Evolutionary conservation across 2,113 vertebrate species (phyloP), one percentile per base, ranked within the genome.

Genomic region (Orycteropus afer): DNA sequence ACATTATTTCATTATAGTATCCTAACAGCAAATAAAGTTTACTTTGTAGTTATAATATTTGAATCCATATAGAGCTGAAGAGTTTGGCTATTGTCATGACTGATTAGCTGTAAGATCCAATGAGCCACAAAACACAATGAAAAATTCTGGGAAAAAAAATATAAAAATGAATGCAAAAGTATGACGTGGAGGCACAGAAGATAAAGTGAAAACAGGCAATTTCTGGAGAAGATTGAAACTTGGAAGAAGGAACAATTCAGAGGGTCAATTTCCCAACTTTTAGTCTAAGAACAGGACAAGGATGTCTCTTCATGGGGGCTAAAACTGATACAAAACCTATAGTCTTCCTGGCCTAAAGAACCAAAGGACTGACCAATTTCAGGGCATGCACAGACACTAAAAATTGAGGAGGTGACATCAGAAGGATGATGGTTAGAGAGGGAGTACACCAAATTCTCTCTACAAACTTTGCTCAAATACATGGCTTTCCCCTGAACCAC

Each of bases 311-410:
- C 53, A 77, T 15, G 47, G 42, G 63, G 22, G 42, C 57, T 89
- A 55, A 79, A 91, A 80, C 49, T 57, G 61, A 59, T n/a, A 76
- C 79, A 91, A 89, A 96, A 63, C 61, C 13, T 79, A 7, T 11
- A 74, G 45, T 53, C 51, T n/a, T n/a, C n/a, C n/a, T n/a, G n/a
- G n/a, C n/a, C 65, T 92, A 27, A 94, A 78, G 59, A 89, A n/a
- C 13, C 34, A 57, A 22, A 95, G 45, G 34, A 49, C 23, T n/a
- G n/a, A n/a, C n/a, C 86, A 29, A 92, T 29, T 82, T 57, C 37
- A 65, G 17, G 27, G 32, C 17, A 86, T 63, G 5, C 18, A 73
- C 18, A 53, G n/a, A 13, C 59, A 42, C 37, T 61, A 29, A 25
- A 89, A 69, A 89, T 27, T 23, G 63, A 59, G 49, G 20, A 27